Conservation (phyloP, 2,888 invertebrate species). For the Aspidapion aeneum region DNA sequence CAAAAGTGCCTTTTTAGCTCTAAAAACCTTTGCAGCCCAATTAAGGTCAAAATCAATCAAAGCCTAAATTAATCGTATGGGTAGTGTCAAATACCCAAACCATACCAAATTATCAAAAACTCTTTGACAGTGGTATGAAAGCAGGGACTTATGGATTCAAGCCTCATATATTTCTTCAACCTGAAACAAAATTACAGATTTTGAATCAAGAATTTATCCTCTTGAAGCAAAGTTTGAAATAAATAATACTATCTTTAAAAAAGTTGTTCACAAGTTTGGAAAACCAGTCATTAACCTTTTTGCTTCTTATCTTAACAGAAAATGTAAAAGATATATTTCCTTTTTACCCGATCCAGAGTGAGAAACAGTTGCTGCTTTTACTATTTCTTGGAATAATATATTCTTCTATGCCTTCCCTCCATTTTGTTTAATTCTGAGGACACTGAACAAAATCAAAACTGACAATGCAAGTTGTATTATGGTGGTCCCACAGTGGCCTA, state of each 20-base stretch:
- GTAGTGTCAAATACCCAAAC: constrained; percentile 6
- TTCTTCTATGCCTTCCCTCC: constrained; percentile 25
- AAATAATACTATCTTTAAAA: not conserved
- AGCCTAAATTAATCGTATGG: constrained; percentile 9
- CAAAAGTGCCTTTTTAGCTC: constrained; percentile 4
- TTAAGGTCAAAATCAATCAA: not conserved
- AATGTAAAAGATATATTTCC: not conserved
- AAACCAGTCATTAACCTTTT: not conserved
- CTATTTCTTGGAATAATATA: constrained; percentile 19
- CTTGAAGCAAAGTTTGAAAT: not conserved
- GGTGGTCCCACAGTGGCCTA: constrained; percentile 10
- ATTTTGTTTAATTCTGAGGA: constrained; percentile 32
- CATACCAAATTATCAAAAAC: not conserved
- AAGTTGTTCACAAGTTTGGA: not conserved
- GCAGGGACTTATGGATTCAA: not conserved
- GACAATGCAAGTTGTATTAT: constrained; percentile 22
- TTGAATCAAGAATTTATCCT: not conserved
- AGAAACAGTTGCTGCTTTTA: constrained; percentile 32
- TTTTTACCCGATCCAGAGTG: constrained; percentile 25
- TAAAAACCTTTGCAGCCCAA: constrained; percentile 7
- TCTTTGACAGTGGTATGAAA: not conserved
- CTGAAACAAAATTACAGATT: not conserved
- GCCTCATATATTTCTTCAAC: not conserved
- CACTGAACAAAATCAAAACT: constrained; percentile 35
- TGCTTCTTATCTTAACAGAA: not conserved